Evolutionary conservation across 2,888 invertebrate genomes (phyloP).

Genomic region (Dicycla oo): DNA sequence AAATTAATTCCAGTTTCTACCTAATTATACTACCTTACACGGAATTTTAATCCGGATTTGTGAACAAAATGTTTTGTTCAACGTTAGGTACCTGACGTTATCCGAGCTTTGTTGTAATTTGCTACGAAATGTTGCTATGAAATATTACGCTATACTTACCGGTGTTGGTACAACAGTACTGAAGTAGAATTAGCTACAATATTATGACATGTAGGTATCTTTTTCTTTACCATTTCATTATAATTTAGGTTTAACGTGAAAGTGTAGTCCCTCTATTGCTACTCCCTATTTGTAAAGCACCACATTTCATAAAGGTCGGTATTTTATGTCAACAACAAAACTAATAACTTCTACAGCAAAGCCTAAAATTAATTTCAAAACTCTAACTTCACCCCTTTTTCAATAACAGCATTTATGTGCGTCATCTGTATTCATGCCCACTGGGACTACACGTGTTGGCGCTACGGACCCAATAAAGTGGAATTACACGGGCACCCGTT

Average conservation of each 20-base stretch:
- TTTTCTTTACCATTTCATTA: background rate
- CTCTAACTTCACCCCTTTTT: conserved; percentile 55
- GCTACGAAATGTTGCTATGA: conserved; percentile 25
- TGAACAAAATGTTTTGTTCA: conserved; percentile 51
- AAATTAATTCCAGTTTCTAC: conserved; percentile 54
- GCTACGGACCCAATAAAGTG: conserved; percentile 77
- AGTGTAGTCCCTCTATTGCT: background rate
- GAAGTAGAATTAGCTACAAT: conserved; percentile 21
- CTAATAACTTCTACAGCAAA: conserved; percentile 23
- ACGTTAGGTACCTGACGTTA: conserved; percentile 34
- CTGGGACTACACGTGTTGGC: conserved; percentile 74
- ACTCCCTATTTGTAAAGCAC: background rate
- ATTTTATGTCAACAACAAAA: conserved; percentile 20
- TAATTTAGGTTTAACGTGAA: background rate
- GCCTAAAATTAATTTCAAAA: conserved; percentile 36
- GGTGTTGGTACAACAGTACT: conserved; percentile 11
- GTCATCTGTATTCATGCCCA: conserved; percentile 76
- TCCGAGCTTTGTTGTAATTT: conserved; percentile 33
- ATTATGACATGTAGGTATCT: background rate
- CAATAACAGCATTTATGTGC: conserved; percentile 65
- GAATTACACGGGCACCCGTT: conserved; percentile 70
- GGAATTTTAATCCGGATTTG: conserved; percentile 59
- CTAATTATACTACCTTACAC: conserved; percentile 49
- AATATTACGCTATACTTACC: conserved; percentile 19
- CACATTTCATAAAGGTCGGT: background rate